Percentiles rank a stretch among this genome's conserved stretches.
Evolutionary conservation across 2,888 invertebrate species (phyloP).

Genomic region (Heliconius ismenius): DNA sequence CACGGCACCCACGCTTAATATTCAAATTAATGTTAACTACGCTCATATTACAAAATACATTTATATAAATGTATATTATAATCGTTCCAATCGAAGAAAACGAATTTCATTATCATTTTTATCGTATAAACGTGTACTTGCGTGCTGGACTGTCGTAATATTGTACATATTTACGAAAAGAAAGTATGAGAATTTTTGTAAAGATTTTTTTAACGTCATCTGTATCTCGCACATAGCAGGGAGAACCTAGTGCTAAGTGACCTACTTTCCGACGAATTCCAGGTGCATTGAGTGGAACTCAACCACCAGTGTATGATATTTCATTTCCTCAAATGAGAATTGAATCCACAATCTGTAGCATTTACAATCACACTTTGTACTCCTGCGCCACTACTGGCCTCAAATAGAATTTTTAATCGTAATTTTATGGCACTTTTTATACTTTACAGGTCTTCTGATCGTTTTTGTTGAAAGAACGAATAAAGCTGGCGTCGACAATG

Average conservation of each 20-base stretch:
- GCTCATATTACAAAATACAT: conserved; percentile 11
- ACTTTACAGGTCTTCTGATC: no score
- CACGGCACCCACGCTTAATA: neutral
- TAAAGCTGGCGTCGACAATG: neutral
- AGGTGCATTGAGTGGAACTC: neutral
- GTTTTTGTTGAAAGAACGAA: neutral
- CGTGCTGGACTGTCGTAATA: conserved; percentile 3
- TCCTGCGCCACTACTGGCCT: no score
- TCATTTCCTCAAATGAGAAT: neutral
- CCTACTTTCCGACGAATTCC: no score
- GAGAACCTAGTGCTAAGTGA: no score
- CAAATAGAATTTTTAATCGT: neutral
- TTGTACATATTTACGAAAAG: neutral
- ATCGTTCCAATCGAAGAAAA: conserved; percentile 1
- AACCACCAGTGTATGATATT: neutral
- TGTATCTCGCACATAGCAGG: no score
- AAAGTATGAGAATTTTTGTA: neutral
- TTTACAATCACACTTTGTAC: neutral
- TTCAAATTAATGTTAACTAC: conserved; percentile 9
- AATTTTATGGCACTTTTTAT: no score
- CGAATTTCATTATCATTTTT: conserved; percentile 15
- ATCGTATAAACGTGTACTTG: conserved; percentile 16
- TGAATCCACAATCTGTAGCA: neutral
- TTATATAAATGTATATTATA: conserved; percentile 10
- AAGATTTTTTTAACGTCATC: neutral